Base-by-base conservation (phyloP, 2,888 invertebrate genomes). In the Pyralis farinalis region DNA sequence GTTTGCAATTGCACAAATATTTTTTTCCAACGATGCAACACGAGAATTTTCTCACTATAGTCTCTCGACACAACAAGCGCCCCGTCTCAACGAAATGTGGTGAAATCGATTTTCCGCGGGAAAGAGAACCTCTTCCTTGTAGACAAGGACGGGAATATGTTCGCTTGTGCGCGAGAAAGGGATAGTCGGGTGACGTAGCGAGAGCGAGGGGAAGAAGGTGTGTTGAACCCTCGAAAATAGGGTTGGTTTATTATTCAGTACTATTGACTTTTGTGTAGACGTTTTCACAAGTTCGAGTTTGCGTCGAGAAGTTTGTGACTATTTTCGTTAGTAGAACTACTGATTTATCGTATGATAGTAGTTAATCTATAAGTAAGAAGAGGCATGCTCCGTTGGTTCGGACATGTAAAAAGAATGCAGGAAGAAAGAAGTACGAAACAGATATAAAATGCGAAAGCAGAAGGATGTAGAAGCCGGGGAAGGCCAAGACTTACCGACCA, bases 51-150 rank as follows among this genome's bases (percentile, higher is more conserved):
- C 33, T 33, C 30, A 36, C 37, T 34, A 12, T 35, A 43, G 43
- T 10, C 42, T n/a, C n/a, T n/a, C n/a, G n/a, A n/a, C n/a, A n/a
- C n/a, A n/a, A 38, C 34, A 12, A 39, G 37, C 38, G 32, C 36
- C 40, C 31, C 43, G 37, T 40, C 7, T 38, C 41, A 44, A 37
- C 43, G 52, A 58, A 65, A 57, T 66, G 57, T 58, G 58, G 43
- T 42, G 43, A 58, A 66, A 73, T 71, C 73, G 71, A 73, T 71
- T 67, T 62, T 58, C 46, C 55, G 58, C 53, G 55, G 46, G 55
- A 56, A 58, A 50, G 56, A 55, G 58, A 55, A 10, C 37, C 43
- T 40, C 39, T 27, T 35, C 25, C 39, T 29, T 48, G 8, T 39
- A 16, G 51, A 56, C 35, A 22, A 55, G 39, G 55, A 62, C 12